Evolutionary conservation across 2,113 vertebrate species (phyloP), one percentile per base, ranked within the genome.

Genomic region (Zosterops lateralis): DNA sequence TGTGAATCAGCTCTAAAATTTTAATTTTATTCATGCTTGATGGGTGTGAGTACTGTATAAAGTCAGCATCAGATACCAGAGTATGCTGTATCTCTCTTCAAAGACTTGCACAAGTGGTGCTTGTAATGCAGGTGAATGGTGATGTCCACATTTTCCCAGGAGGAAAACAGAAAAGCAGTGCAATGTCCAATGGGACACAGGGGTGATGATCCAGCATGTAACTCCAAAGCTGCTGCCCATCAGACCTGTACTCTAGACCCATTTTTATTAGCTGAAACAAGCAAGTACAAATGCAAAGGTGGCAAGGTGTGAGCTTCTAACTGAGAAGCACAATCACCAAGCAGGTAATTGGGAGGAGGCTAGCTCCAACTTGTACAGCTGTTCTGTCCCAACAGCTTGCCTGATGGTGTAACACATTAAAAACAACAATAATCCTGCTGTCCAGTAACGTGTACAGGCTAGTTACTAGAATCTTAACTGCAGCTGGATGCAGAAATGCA

Each of bases 301-400:
- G 68, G 57, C 22, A 66, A 89, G 45, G 57, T 91, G 40, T 2
- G 25, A 94, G 67, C 65, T 92, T 67, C 89, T 62, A 84, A 51
- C 12, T 51, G 62, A 91, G 94, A 87, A 83, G 51, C 47, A 93
- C 74, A 92, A 79, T 21, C 53, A 92, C 68, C 82, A 76, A 54
- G 89, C 38, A 93, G 67, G 66, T 96, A 95, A 89, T 4, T 77
- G 82, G 73, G 66, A 92, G 51, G 56, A 95, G 67, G 48, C 95
- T 94, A 95, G 96, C 89, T 85, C 72, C 56, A 77, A 96, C 96
- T 89, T 95, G 95, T 92, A 84, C 74, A 77, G 82, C 44, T 56
- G 3, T 38, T 92, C 75, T 96, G 89, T 97, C 91, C 82, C 76
- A 97, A 92, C 94, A 87, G 64, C 75, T 95, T 75, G 36, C 58